These are phyloP conservation scores for Anoncus sp. DNA, from an alignment of 2,888 invertebrate species.

Conservation along the genomic window DNA sequence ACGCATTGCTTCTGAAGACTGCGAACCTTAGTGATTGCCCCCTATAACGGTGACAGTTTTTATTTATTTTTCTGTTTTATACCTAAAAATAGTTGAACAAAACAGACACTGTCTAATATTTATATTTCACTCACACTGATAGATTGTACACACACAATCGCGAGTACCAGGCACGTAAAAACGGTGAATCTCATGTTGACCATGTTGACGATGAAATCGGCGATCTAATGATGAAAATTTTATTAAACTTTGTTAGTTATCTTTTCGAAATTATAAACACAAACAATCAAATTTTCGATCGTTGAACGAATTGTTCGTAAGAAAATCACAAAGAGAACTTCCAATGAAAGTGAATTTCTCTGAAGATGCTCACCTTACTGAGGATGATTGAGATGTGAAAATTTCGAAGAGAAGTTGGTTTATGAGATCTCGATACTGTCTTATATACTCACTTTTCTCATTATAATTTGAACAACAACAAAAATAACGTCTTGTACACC, in stretches of 20 bases:
- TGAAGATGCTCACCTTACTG: not conserved
- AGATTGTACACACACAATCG: not conserved
- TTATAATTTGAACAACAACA: no score
- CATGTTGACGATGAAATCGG: not conserved
- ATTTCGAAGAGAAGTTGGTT: not conserved
- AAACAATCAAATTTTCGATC: no score
- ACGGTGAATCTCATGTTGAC: not conserved
- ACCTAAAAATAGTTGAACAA: not conserved
- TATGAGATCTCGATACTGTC: not conserved
- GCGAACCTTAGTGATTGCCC: not conserved
- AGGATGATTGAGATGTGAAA: not conserved
- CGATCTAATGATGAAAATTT: not conserved
- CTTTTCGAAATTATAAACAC: no score
- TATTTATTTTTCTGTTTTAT: not conserved
- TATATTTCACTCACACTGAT: not conserved
- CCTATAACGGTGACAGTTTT: constrained; percentile 1
- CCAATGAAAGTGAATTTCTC: no score
- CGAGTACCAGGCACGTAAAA: not conserved
- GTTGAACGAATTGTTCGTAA: no score
- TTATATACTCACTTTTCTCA: not conserved
- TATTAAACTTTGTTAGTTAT: no score
- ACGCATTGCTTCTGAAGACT: constrained; percentile 12
- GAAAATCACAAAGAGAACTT: no score
- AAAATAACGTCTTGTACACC: no score
- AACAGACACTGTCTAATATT: not conserved